Percentiles rank a stretch among this genome's conserved stretches.
Evolutionary conservation across 2,888 invertebrate species (phyloP).

Genomic region (Acrobasis consociella): DNA sequence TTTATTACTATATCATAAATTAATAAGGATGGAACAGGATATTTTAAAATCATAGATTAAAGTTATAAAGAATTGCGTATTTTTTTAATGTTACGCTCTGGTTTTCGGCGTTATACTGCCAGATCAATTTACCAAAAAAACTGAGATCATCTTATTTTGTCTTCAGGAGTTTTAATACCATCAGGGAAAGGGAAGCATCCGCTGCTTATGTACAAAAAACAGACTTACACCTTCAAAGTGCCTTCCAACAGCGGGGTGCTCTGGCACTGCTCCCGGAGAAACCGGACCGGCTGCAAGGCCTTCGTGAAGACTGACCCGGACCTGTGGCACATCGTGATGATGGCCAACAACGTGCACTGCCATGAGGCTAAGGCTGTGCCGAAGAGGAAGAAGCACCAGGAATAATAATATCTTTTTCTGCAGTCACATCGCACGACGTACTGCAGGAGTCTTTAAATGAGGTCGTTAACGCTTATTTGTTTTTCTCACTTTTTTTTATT

Average conservation of each 20-base stretch:
- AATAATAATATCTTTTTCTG: background rate
- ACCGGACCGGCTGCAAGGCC: conserved; percentile 65
- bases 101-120: too few relatives aligned
- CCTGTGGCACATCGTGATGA: conserved; percentile 43
- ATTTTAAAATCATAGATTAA: too few relatives aligned
- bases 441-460: too few relatives aligned
- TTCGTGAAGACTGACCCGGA: conserved; percentile 53
- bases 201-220: conserved; percentile 54
- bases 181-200: conserved; percentile 67
- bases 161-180: conserved; percentile 54
- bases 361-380: conserved; percentile 35
- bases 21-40: too few relatives aligned
- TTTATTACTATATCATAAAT: too few relatives aligned
- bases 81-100: too few relatives aligned
- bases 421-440: too few relatives aligned
- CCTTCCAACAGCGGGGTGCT: conserved; percentile 50
- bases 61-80: too few relatives aligned
- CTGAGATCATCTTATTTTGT: background rate
- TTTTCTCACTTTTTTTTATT: too few relatives aligned
- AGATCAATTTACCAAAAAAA: background rate
- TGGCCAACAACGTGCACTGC: conserved; percentile 48
- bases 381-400: background rate
- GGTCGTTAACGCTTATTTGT: too few relatives aligned
- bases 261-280: conserved; percentile 65
- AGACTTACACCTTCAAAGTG: conserved; percentile 59